Evolutionary conservation across 2,797 vertebrate species (phyloP), one percentile per base, ranked within the genome.

Genomic region (Mionectes olivaceus): DNA sequence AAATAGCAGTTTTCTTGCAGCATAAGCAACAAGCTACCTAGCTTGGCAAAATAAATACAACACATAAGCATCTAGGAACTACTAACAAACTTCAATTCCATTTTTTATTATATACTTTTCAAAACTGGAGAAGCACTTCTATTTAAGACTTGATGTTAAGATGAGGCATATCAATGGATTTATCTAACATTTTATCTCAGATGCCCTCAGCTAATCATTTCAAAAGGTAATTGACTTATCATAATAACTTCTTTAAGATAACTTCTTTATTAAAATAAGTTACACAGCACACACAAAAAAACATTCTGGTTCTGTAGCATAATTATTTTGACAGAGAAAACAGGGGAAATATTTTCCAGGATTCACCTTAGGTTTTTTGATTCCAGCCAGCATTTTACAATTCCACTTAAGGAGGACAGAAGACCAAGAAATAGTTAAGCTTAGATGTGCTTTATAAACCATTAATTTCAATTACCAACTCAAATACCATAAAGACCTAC

Each of bases 401-500:
- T 63, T 84, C 44, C 10, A 41, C 44, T 84, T 69, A 19, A 63
- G 14, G 7, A 11, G 14, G 59, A 83, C 6, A 56, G 52, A 87
- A 80, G 30, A 90, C 46, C 60, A 95, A 91, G 67, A 96, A 93
- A 95, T 18, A 90, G 80, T 94, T 95, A 91, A 93, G 79, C 49
- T 88, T 82, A 87, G 80, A 73, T 79, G 59, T 80, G 60, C 88
- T 88, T 90, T 82, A 88, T 83, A 93, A 96, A 84, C 63, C 63
- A 73, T 76, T 88, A 50, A 90, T 93, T 97, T 92, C 64, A 89
- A 75, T 68, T 89, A 91, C 53, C 56, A 83, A 49, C 69, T n/a
- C 61, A 83, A 89, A 86, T 87, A 76, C 82, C 83, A 86, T 86
- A 28, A 96, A 94, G 89, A 96, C 85, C 70, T 95, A 78, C 80